Conservation (phyloP, 2,797 vertebrate species). For the Gouania willdenowi region DNA sequence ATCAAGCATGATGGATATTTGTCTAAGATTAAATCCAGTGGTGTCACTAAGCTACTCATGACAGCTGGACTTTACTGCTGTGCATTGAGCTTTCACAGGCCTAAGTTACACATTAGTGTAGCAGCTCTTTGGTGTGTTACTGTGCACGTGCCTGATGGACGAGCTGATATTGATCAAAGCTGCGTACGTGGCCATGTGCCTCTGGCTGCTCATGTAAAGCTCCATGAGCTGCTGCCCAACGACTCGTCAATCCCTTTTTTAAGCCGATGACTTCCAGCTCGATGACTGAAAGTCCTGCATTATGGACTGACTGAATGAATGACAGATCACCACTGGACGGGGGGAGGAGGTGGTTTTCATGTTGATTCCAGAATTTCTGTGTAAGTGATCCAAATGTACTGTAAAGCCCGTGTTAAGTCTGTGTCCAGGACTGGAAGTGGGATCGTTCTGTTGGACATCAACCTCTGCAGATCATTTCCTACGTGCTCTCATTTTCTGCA, state of each 20-base stretch:
- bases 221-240: constrained; percentile 15
- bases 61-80: constrained; percentile 1
- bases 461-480: too few species aligned
- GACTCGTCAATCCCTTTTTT: constrained; percentile 29
- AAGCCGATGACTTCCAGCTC: constrained; percentile 27
- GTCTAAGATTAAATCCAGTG: constrained; percentile 4
- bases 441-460: too few species aligned
- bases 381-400: constrained; percentile 20
- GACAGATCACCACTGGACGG: constrained; percentile 14
- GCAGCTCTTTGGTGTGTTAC: constrained; percentile 1
- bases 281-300: constrained; percentile 22
- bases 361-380: constrained; percentile 25
- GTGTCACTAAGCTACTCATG: constrained; percentile 36
- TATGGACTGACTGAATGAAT: constrained; percentile 28
- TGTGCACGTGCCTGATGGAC: constrained; percentile 42
- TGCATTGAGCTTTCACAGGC: constrained; percentile 5
- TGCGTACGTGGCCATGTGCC: constrained; percentile 37
- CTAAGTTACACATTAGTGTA: constrained; percentile 5
- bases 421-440: too few species aligned
- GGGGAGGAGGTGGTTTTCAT: constrained; percentile 13
- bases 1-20: neutral
- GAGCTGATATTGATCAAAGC: constrained; percentile 46
- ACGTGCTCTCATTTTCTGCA: too few species aligned
- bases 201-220: constrained; percentile 32
- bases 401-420: constrained; percentile 14